These are phyloP conservation scores for Uromys caudimaculatus DNA, from an alignment of 2,797 vertebrate species.

Conservation along the genomic window DNA sequence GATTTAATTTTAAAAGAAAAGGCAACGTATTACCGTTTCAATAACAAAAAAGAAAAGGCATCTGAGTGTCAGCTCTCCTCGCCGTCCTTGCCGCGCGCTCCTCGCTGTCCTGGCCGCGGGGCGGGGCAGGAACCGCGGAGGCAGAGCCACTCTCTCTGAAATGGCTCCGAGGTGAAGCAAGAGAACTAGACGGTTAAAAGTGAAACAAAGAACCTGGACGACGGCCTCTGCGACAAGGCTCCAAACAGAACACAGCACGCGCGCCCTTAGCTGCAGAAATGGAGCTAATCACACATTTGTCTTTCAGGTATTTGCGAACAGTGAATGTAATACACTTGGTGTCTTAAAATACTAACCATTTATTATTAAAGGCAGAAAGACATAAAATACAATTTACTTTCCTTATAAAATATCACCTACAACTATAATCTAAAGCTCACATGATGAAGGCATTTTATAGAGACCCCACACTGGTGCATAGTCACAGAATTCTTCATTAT, in stretches of 20 bases:
- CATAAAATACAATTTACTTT: conserved; percentile 47
- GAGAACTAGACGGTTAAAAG: background rate
- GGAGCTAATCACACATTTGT: background rate
- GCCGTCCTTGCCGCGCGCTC: background rate
- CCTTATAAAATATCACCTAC: conserved; percentile 47
- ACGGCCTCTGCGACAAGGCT: background rate
- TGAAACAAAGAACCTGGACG: background rate
- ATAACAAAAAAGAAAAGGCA: conserved; percentile 51
- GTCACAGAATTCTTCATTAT: background rate
- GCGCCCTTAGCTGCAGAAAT: conserved; percentile 27
- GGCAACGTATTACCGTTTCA: conserved; percentile 29
- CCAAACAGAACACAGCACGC: conserved; percentile 1
- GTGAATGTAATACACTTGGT: background rate
- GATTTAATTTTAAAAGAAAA: conserved; percentile 48
- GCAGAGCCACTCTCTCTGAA: conserved; percentile 45
- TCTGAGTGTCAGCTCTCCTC: conserved; percentile 34
- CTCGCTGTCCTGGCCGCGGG: background rate
- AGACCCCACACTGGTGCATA: background rate
- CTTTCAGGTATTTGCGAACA: background rate
- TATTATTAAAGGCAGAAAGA: conserved; percentile 16
- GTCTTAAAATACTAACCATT: conserved; percentile 48
- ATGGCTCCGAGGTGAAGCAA: background rate
- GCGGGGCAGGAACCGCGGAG: too few relatives aligned
- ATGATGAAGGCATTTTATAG: conserved; percentile 22
- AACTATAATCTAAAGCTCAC: conserved; percentile 42